phyloP scores from a whole-genome alignment of 1,140 invertebrate species.

The Drosophila bocqueti region DNA sequence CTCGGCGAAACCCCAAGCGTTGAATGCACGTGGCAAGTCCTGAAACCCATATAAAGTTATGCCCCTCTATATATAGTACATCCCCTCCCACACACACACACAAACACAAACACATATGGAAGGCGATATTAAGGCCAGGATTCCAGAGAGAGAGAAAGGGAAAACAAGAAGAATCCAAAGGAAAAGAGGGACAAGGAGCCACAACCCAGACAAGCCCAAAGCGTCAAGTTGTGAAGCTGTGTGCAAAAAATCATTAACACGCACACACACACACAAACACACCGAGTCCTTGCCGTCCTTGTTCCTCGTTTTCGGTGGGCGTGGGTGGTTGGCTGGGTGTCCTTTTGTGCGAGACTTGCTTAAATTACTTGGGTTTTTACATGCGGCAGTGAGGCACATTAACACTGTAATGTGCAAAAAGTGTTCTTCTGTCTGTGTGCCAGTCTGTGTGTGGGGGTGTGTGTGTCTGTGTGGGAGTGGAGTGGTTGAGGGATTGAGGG shows the following conservation, averaged over 20 bases:
- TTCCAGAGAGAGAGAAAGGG: neutral
- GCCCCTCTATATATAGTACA: slow-evolving; percentile 20
- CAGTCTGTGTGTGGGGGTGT: slow-evolving; percentile 34
- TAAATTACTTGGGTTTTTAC: slow-evolving; percentile 84
- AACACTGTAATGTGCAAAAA: slow-evolving; percentile 85
- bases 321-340: neutral
- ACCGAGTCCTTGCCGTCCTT: slow-evolving; percentile 16
- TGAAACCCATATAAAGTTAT: slow-evolving; percentile 71
- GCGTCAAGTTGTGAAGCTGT: slow-evolving; percentile 83
- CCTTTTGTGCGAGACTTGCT: slow-evolving; percentile 61
- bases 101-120: slow-evolving; percentile 24
- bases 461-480: slow-evolving; percentile 6
- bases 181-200: slow-evolving; percentile 7
- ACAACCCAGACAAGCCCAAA: slow-evolving; percentile 48
- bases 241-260: slow-evolving; percentile 85
- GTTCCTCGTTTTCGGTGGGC: slow-evolving; percentile 12
- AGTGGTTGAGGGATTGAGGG: neutral
- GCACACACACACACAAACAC: slow-evolving; percentile 62
- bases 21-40: slow-evolving; percentile 68
- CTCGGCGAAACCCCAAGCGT: slow-evolving; percentile 57
- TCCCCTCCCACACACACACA: neutral
- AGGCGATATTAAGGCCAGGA: slow-evolving; percentile 13
- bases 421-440: slow-evolving; percentile 43
- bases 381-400: slow-evolving; percentile 84
- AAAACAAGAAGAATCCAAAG: neutral